Base-by-base conservation (phyloP, 2,888 invertebrate genomes). In the Thereva unica region DNA sequence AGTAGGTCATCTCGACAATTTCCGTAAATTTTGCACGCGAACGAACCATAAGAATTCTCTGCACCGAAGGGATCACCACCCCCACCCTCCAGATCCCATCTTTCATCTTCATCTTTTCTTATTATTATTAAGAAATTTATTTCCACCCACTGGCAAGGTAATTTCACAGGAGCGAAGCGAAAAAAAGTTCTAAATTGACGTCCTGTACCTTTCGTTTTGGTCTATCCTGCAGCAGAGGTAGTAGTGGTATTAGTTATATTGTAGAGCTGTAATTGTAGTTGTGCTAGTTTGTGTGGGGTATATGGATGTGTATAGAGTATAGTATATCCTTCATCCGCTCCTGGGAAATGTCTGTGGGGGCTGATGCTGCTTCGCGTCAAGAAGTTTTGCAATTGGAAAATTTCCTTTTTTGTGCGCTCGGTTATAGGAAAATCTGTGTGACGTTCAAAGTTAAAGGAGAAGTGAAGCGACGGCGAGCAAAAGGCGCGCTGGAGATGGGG, bases 111-210 rank as follows among this genome's bases (percentile, higher is more conserved):
- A 59, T 59, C 59, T 59, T 59, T 59, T 59, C 59, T 59, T 59
- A 59, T 59, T 59, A 59, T 59, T 59, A 59, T 59, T 59, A 59
- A 59, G 59, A 59, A 59, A 59, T 59, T 59, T 59, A 59, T 59
- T 59, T 59, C 59, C 59, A 47, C 45, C 59, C 47, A 40, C 55
- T 41, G 38, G 23, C 23, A 41, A 55, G 40, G 59, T 59, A 59
- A 59, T 59, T 59, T 59, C 38, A 47, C 47, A 35, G 37, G 12
- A 38, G 45, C 47, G 40, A 41, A 23, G 41, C 41, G 38, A 40
- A 40, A 5, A 35, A 38, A 47, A 59, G 40, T 47, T 47, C 49
- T 59, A 59, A 59, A 59, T 59, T 47, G 59, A 59, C 47, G 59
- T 59, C 59, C 38, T 59, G 59, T 38, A 59, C 59, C 54, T 12